A percentile compares a stretch with the other conserved stretches of the same genome.
These are phyloP conservation scores for Brachionus calyciflorus DNA, from an alignment of 1,140 invertebrate genomes.

Conservation along the genomic window DNA sequence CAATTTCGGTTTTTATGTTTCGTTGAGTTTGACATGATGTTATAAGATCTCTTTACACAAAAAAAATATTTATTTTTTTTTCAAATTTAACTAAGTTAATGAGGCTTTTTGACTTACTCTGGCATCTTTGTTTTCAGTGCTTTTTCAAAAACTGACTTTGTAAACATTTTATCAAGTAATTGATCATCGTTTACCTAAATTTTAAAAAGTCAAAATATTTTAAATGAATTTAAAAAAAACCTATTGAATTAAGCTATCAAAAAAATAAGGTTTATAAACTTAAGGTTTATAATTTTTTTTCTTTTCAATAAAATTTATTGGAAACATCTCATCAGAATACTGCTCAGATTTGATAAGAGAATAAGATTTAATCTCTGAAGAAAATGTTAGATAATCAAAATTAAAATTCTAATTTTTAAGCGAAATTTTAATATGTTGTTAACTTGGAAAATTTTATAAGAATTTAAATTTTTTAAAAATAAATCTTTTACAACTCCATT, in stretches of 20 bases:
- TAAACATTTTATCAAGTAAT: conserved; percentile 1
- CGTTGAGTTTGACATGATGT: neutral
- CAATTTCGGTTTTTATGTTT: neutral
- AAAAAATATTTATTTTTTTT: neutral
- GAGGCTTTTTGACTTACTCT: neutral
- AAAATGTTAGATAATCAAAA: too few relatives aligned
- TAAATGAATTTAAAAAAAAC: neutral
- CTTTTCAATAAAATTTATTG: too few relatives aligned
- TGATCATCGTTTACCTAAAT: conserved; percentile 6
- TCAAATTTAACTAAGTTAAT: neutral
- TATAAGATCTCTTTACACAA: neutral
- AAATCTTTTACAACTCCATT: too few relatives aligned
- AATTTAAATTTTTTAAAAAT: neutral
- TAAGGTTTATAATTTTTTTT: too few relatives aligned
- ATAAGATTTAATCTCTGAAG: too few relatives aligned
- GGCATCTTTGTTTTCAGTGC: neutral
- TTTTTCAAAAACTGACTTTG: conserved; percentile 21
- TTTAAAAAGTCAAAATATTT: neutral
- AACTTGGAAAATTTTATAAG: neutral
- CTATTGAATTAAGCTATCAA: too few relatives aligned
- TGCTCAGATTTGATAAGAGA: too few relatives aligned
- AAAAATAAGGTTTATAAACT: too few relatives aligned
- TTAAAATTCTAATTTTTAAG: too few relatives aligned
- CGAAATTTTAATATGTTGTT: too few relatives aligned
- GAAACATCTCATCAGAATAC: too few relatives aligned